phyloP scores from a whole-genome alignment of 2,797 vertebrate species.

The Lophius americanus region DNA sequence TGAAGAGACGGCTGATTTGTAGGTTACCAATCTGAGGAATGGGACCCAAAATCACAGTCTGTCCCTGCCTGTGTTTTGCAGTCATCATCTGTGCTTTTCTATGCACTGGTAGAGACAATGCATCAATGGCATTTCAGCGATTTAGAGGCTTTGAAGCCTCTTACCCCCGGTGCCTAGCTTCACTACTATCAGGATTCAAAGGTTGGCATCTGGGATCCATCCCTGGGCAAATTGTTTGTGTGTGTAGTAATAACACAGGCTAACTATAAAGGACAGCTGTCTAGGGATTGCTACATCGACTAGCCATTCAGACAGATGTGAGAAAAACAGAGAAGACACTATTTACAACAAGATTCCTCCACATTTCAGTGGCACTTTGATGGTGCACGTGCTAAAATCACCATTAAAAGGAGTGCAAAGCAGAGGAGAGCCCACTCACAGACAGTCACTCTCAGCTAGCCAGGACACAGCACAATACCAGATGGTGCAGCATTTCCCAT shows the following conservation, averaged over 20 bases:
- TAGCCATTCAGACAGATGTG: slow-evolving; percentile 49
- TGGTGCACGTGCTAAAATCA: slow-evolving; percentile 63
- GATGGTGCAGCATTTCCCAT: slow-evolving; percentile 81
- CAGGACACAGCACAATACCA: slow-evolving; percentile 76
- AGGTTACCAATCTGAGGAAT: slow-evolving; percentile 69
- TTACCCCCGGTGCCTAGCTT: slow-evolving; percentile 50
- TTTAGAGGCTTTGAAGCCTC: slow-evolving; percentile 78
- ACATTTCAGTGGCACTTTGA: slow-evolving; percentile 46
- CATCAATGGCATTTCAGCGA: slow-evolving; percentile 74
- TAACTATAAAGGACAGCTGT: slow-evolving; percentile 80
- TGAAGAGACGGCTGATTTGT: slow-evolving; percentile 58
- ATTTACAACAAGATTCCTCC: slow-evolving; percentile 51
- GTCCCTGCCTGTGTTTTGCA: slow-evolving; percentile 18
- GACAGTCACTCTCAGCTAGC: slow-evolving; percentile 65
- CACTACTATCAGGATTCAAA: slow-evolving; percentile 83
- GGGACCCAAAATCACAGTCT: slow-evolving; percentile 57
- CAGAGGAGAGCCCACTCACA: slow-evolving; percentile 67
- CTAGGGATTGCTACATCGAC: slow-evolving; percentile 67
- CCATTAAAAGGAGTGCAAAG: slow-evolving; percentile 52
- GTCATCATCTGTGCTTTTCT: slow-evolving; percentile 53
- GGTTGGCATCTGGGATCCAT: slow-evolving; percentile 69
- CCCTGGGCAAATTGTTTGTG: slow-evolving; percentile 65
- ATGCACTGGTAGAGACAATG: slow-evolving; percentile 35
- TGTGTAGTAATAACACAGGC: slow-evolving; percentile 72
- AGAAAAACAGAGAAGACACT: slow-evolving; percentile 30